Evolutionary conservation across 2,113 vertebrate species (phyloP).

Genomic region (Eurystomus gularis): DNA sequence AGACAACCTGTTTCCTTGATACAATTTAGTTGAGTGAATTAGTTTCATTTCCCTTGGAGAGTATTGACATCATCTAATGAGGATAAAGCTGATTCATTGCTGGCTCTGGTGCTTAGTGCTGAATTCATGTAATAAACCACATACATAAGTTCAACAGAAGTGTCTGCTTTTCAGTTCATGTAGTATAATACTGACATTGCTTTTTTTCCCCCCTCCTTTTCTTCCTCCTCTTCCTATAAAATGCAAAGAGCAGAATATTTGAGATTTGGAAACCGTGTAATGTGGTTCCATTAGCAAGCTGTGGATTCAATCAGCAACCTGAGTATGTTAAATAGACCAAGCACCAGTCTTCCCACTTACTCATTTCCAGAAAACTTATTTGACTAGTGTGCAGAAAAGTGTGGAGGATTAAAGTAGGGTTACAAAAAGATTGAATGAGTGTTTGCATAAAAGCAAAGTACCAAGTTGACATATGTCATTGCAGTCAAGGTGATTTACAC

Average conservation of each 20-base stretch:
- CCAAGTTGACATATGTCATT: constrained; percentile 30
- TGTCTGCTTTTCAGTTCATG: constrained; percentile 32
- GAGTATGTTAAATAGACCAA: neutral
- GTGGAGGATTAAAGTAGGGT: constrained; percentile 17
- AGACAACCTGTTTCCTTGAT: constrained; percentile 26
- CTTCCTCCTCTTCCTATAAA: neutral
- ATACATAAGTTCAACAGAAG: constrained; percentile 3
- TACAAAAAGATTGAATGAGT: constrained; percentile 35
- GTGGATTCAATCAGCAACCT: constrained; percentile 4
- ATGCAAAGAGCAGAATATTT: constrained; percentile 13
- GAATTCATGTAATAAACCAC: constrained; percentile 30
- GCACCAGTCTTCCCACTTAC: neutral
- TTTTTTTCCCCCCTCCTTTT: neutral
- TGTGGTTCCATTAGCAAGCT: constrained; percentile 17
- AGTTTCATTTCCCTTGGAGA: neutral
- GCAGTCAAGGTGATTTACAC: constrained; percentile 45
- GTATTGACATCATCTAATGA: constrained; percentile 24
- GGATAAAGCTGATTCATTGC: neutral
- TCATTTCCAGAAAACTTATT: constrained; percentile 45
- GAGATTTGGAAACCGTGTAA: neutral
- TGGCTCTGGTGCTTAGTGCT: neutral
- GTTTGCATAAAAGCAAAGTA: constrained; percentile 44
- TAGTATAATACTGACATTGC: neutral
- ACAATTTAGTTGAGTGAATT: constrained; percentile 17
- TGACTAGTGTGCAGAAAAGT: constrained; percentile 34